phyloP scores from a whole-genome alignment of 1,140 invertebrate species.

The Diachasma alloeum region DNA sequence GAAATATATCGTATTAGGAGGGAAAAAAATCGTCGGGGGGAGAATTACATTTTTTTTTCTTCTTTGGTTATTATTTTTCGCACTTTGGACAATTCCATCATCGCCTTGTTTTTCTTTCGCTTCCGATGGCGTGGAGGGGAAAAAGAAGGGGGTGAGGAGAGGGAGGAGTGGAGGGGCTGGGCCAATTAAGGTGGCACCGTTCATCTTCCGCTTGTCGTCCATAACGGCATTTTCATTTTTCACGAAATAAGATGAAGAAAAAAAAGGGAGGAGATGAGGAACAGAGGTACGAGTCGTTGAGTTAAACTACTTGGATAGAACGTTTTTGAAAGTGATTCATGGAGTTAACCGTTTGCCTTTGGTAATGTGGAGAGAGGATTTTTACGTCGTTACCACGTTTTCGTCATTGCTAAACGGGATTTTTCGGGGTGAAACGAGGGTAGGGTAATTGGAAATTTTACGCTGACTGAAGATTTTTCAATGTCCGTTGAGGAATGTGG shows the following conservation, averaged over 20 bases:
- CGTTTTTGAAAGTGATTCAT: slow-evolving; percentile 4
- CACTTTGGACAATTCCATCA: slow-evolving; percentile 1
- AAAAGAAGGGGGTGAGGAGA: neutral
- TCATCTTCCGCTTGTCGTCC: neutral
- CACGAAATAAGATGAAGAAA: neutral
- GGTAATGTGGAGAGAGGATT: neutral
- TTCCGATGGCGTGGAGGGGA: neutral
- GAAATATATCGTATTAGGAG: slow-evolving; percentile 2
- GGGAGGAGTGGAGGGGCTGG: neutral
- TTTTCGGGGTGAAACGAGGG: too few species aligned
- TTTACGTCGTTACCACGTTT: neutral
- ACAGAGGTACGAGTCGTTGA: neutral
- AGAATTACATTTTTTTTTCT: neutral
- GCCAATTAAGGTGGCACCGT: neutral
- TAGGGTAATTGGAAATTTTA: neutral
- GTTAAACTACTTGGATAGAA: slow-evolving; percentile 4
- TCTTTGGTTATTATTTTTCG: neutral
- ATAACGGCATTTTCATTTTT: slow-evolving; percentile 7
- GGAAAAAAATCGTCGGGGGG: too few species aligned
- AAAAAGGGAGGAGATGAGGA: neutral
- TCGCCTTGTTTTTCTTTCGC: neutral
- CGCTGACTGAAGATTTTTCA: neutral
- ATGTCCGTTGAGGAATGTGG: neutral
- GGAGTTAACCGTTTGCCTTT: neutral
- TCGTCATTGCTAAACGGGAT: neutral